Evolutionary conservation across 2,888 invertebrate genomes (phyloP).

Genomic region (Auanema sp.): DNA sequence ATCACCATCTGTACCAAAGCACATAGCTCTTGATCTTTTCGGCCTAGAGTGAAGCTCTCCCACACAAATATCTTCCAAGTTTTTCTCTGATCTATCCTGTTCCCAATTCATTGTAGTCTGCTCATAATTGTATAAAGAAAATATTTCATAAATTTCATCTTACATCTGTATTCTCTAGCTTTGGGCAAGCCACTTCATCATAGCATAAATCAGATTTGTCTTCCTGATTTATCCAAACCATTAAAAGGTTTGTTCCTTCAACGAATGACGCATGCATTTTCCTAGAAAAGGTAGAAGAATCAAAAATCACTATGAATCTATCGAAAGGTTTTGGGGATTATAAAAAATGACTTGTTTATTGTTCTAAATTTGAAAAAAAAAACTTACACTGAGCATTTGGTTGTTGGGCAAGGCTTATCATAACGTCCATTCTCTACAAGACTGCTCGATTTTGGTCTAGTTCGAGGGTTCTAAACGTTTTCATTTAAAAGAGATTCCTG

Average conservation of each 20-base stretch:
- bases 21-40: conserved; percentile 19
- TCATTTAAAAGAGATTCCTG: neutral
- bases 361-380: conserved; percentile 3
- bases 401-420: conserved; percentile 56
- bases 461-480: conserved; percentile 24
- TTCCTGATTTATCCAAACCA: conserved; percentile 56
- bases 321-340: neutral
- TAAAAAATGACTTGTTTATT: neutral
- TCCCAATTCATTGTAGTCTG: no score
- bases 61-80: conserved; percentile 6
- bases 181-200: conserved; percentile 51
- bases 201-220: conserved; percentile 51
- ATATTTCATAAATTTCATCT: conserved; percentile 6
- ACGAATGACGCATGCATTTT: conserved; percentile 59
- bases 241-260: conserved; percentile 56
- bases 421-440: conserved; percentile 48
- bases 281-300: conserved; percentile 33
- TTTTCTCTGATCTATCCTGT: no score
- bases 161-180: conserved; percentile 31
- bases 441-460: conserved; percentile 21
- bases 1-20: conserved; percentile 14
- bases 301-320: neutral
- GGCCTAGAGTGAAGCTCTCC: conserved; percentile 15
- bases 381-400: conserved; percentile 59
- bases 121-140: neutral